Evolutionary conservation across 2,888 invertebrate genomes (phyloP).

Genomic region (Trichopoda pennipes): DNA sequence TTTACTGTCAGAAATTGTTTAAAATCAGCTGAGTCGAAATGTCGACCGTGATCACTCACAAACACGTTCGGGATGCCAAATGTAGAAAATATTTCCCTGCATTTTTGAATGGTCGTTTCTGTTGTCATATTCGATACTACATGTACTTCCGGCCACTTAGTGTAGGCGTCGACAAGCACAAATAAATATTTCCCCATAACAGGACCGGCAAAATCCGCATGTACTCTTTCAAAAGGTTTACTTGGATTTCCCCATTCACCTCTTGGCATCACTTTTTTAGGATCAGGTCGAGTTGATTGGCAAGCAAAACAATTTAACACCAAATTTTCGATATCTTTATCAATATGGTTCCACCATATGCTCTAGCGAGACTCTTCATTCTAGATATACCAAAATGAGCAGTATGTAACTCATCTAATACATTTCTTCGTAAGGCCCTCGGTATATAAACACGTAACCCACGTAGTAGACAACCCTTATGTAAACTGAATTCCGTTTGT

Average conservation of each 20-base stretch:
- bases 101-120: too few relatives aligned
- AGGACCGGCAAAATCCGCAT: conserved; percentile 68
- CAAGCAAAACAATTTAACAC: conserved; percentile 61
- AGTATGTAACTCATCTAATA: conserved; percentile 63
- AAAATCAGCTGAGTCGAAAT: conserved; percentile 61
- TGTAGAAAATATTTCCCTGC: too few relatives aligned
- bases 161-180: conserved; percentile 61
- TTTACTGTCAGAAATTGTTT: conserved; percentile 53
- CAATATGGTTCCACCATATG: conserved; percentile 68
- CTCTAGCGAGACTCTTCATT: conserved; percentile 68
- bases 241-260: conserved; percentile 50
- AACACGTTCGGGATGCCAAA: conserved; percentile 48
- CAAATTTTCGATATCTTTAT: conserved; percentile 59
- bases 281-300: conserved; percentile 49
- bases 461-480: conserved; percentile 65
- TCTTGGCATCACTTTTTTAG: conserved; percentile 32
- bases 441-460: conserved; percentile 67
- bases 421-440: conserved; percentile 44
- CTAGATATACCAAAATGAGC: conserved; percentile 57
- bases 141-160: conserved; percentile 71
- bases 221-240: conserved; percentile 68
- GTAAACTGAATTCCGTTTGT: conserved; percentile 60
- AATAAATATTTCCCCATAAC: conserved; percentile 63
- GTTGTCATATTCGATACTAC: conserved; percentile 60
- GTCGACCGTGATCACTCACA: conserved; percentile 58